phyloP scores from a whole-genome alignment of 2,888 invertebrate genomes.

The Clitarchus hookeri region DNA sequence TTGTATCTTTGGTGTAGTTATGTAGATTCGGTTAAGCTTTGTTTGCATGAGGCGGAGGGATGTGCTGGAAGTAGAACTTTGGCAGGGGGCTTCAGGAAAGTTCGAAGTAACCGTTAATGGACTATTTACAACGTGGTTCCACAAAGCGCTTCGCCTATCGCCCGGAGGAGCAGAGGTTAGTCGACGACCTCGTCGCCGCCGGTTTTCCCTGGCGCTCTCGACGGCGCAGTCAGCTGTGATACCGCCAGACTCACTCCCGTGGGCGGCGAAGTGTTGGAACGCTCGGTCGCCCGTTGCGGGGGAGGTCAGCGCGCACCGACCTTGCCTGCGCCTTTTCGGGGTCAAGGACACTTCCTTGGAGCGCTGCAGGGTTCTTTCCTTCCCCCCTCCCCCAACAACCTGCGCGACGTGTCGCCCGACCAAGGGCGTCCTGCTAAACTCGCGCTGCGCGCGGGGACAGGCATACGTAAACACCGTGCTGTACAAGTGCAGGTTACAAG shows the following conservation, averaged over 20 bases:
- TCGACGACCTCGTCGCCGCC: too few relatives aligned
- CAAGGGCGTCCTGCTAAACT: neutral
- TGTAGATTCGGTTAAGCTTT: too few relatives aligned
- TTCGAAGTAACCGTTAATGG: too few relatives aligned
- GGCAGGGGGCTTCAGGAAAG: too few relatives aligned
- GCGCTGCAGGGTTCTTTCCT: neutral
- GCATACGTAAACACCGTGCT: constrained; percentile 19
- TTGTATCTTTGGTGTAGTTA: too few relatives aligned
- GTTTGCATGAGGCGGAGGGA: too few relatives aligned
- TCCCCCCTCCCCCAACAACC: neutral
- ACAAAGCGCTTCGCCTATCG: too few relatives aligned
- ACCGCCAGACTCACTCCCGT: neutral
- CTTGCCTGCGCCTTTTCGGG: neutral
- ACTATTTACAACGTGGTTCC: too few relatives aligned
- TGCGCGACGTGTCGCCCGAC: neutral
- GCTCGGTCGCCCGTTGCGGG: neutral
- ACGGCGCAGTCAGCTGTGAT: neutral
- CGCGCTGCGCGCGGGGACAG: neutral
- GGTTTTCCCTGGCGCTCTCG: neutral
- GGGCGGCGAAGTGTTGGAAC: neutral
- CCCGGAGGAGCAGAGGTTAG: too few relatives aligned
- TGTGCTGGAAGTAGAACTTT: too few relatives aligned
- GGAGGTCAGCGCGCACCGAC: neutral
- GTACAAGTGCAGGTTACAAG: too few relatives aligned
- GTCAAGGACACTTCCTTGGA: constrained; percentile 10